Conservation (phyloP, 2,888 invertebrate species). For the Patella caerulea region DNA sequence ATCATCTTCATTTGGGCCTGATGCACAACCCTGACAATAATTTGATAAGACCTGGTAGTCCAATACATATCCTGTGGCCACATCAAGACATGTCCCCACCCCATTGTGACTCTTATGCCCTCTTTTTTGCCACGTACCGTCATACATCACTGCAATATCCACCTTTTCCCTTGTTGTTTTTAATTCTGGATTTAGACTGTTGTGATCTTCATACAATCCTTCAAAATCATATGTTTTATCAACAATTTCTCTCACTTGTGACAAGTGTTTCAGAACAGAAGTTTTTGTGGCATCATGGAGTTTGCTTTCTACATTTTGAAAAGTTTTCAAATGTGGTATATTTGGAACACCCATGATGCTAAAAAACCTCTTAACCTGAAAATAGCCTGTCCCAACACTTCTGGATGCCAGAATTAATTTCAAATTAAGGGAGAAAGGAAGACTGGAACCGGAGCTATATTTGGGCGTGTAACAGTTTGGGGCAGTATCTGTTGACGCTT, state of each 20-base stretch:
- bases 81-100: not conserved
- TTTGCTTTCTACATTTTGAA: not conserved
- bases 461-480: too few relatives aligned
- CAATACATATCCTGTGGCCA: not conserved
- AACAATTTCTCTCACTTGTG: not conserved
- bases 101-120: not conserved
- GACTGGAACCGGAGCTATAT: too few relatives aligned
- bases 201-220: not conserved
- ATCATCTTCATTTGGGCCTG: not conserved
- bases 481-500: not conserved
- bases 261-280: not conserved
- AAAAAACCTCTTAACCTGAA: not conserved
- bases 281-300: not conserved
- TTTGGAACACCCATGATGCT: not conserved
- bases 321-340: not conserved
- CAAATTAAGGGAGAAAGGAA: too few relatives aligned
- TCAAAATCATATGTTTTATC: not conserved
- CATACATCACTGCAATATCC: not conserved
- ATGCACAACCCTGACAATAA: not conserved
- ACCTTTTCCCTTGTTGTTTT: not conserved
- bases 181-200: not conserved
- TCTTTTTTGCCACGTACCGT: not conserved
- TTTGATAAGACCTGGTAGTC: not conserved
- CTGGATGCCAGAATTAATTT: not conserved
- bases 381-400: not conserved